Conservation (phyloP, 2,113 vertebrate species). For the Nothobranchius kuhntae region DNA sequence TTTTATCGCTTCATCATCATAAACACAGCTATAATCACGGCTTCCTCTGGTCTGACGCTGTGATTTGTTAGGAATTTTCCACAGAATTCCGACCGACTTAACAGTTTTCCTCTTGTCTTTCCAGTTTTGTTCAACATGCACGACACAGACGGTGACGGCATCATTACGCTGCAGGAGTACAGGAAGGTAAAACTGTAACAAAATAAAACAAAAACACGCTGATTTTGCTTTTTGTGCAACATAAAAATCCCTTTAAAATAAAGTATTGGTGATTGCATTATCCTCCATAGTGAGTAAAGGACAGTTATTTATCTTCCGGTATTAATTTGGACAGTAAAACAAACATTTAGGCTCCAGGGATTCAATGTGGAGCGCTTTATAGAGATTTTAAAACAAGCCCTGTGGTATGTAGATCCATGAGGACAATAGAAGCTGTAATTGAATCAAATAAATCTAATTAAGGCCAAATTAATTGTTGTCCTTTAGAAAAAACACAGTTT, state of each 20-base stretch:
- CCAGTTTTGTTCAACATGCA: constrained; percentile 98
- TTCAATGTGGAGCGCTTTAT: neutral
- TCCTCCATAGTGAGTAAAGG: neutral
- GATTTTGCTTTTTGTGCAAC: neutral
- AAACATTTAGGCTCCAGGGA: neutral
- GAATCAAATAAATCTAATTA: constrained; percentile 5
- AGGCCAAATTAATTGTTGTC: neutral
- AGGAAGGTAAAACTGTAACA: constrained; percentile 80
- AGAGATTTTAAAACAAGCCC: neutral
- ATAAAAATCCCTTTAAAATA: neutral
- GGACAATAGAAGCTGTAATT: neutral
- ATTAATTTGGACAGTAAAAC: neutral
- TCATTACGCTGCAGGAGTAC: constrained; percentile 92
- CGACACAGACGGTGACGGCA: constrained; percentile 90
- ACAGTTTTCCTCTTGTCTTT: neutral
- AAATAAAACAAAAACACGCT: neutral
- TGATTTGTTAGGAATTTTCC: constrained; percentile 1
- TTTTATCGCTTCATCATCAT: constrained; percentile 3
- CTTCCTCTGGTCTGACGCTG: constrained; percentile 5
- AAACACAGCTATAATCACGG: constrained; percentile 8
- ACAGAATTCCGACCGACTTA: neutral
- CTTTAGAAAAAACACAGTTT: neutral
- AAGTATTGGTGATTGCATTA: neutral
- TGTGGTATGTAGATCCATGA: neutral
- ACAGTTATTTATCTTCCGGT: neutral